Base-by-base conservation (phyloP, 2,888 invertebrate species). In the Athetis lepigone region DNA sequence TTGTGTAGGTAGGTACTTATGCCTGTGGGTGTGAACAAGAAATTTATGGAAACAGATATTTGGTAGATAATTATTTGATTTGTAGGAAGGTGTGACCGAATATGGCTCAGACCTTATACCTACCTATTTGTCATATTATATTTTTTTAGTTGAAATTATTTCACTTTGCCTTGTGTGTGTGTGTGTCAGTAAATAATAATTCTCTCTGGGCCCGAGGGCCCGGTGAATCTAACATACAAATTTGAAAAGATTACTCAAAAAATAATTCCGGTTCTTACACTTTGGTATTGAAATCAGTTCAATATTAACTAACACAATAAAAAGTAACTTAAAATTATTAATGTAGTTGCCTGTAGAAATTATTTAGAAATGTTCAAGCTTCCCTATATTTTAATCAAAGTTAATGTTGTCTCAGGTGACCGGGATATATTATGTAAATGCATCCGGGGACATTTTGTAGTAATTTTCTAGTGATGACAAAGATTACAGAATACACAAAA, bases 301-400 rank as follows among this genome's bases (percentile, higher is more conserved):
- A 21, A 37, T 25, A 37, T 16, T 36, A 46, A 33, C n/a, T 37
- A 47, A 56, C 9, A 46, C 13, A 40, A 19, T n/a, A n/a, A 18
- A 54, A 45, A 72, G 58, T 46, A 49, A 62, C 37, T 46, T 9
- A 11, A 58, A 7, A 62, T 71, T 60, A 65, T 25, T n/a, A n/a
- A n/a, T n/a, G n/a, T n/a, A n/a, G n/a, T n/a, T n/a, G n/a, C n/a
- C n/a, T n/a, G n/a, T n/a, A n/a, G 13, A 62, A 62, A 72, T 72
- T 69, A 69, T 67, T 42, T 55, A 39, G 70, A 75, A 79, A 69
- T 61, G 47, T 56, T 33, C 49, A 16, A 52, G 64, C 27, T 47
- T 45, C 18, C 19, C 6, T 6, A 43, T 27, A 27, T 36, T 23
- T 45, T 37, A 7, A 36, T 9, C 47, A 50, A 42, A 43, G 40